Base-by-base conservation (phyloP, 2,113 vertebrate species). In the Lipotes vexillifer region DNA sequence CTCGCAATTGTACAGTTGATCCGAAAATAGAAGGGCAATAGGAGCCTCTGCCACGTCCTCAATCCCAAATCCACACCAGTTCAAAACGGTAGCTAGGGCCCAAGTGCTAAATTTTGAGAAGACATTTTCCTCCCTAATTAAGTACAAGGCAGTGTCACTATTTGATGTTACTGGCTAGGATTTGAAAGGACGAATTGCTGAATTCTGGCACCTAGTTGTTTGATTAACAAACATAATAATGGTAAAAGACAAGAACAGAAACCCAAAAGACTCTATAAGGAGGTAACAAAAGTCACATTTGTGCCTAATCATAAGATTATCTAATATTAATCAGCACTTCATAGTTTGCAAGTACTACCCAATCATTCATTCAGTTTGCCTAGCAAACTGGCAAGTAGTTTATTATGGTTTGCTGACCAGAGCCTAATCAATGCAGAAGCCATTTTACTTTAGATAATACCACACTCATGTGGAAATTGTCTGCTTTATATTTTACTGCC, bases 371-470 rank as follows among this genome's bases (percentile, higher is more conserved):
- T 68, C n/a, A n/a, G n/a, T n/a, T n/a, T n/a, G n/a, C 66, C 69
- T 75, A 52, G 71, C 82, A 94, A 90, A 82, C 85, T 1, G 12
- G 55, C 14, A 5, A 81, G 66, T 31, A 80, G 57, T 88, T 93
- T 96, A 91, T 72, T 91, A 82, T 83, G 91, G 59, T 93, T 97
- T 96, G 71, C 92, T 89, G 77, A 82, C 55, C 71, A 97, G 46
- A 90, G 46, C 44, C 49, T 92, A 93, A 92, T 96, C 81, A 96
- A 87, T 94, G n/a, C 59, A 96, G 75, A 97, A 93, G 38, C 33
- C 78, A 92, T 80, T 95, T 95, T 55, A 88, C 33, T 96, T 81
- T 31, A 82, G 44, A 55, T 95, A 86, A 97, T 96, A 78, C 68
- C n/a, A 93, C 41, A 83, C 44, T 97, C 38, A 21, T 61, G 72